These are phyloP conservation scores for Poeciliopsis paucimaculata DNA, from an alignment of 2,797 vertebrate species.

Conservation along the genomic window DNA sequence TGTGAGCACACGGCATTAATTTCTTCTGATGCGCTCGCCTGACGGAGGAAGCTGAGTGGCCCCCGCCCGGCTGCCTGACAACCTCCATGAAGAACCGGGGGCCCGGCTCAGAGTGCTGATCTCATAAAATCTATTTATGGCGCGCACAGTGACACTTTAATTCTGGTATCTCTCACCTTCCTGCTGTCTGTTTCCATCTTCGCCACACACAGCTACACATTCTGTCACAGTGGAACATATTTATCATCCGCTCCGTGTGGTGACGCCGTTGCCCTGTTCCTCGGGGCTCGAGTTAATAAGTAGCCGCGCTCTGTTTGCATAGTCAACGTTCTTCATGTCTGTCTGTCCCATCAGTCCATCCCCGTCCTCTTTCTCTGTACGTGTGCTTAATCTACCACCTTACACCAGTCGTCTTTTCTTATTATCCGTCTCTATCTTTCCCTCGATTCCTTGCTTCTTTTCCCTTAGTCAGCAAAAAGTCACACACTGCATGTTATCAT, in stretches of 20 bases:
- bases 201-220: constrained; percentile 33
- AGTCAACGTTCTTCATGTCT: constrained; percentile 34
- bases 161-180: constrained; percentile 54
- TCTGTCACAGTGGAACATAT: constrained; percentile 37
- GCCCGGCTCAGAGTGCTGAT: constrained; percentile 38
- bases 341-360: constrained; percentile 12
- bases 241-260: constrained; percentile 41
- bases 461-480: constrained; percentile 15
- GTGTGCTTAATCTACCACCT: constrained; percentile 29
- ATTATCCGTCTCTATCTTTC: neutral
- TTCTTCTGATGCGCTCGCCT: constrained; percentile 42
- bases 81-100: constrained; percentile 26
- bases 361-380: constrained; percentile 13
- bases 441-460: constrained; percentile 6
- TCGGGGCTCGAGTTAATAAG: constrained; percentile 52
- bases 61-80: constrained; percentile 16
- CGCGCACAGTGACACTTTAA: constrained; percentile 59
- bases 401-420: constrained; percentile 28
- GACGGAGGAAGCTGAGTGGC: constrained; percentile 33
- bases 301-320: constrained; percentile 44
- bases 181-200: constrained; percentile 27
- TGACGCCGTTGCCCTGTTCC: constrained; percentile 23
- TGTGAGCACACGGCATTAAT: constrained; percentile 29
- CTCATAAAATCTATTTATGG: constrained; percentile 72
- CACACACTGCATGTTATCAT: neutral